phyloP scores from a whole-genome alignment of 2,113 vertebrate species.

The Pseudonaja textilis region DNA sequence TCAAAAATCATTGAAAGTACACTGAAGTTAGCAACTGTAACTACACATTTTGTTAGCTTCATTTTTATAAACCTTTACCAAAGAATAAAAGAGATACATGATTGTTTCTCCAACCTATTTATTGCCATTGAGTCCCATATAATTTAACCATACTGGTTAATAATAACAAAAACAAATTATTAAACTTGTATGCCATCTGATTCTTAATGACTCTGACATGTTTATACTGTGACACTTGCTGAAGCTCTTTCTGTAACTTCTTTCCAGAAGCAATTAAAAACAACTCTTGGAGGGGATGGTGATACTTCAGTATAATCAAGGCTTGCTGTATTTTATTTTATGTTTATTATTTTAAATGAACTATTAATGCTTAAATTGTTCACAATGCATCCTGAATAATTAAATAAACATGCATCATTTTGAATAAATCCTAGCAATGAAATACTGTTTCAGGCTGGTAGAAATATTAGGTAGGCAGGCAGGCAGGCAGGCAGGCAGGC shows the following conservation, averaged over 20 bases:
- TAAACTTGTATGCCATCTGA: neutral
- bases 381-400: neutral
- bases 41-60: neutral
- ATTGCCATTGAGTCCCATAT: neutral
- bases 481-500: too few species aligned
- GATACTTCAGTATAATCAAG: neutral
- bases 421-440: neutral
- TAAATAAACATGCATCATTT: neutral
- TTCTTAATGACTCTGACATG: neutral
- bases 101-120: neutral
- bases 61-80: neutral
- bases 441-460: neutral
- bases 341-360: neutral
- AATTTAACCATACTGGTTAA: neutral
- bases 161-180: neutral
- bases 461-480: neutral
- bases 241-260: neutral
- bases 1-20: neutral
- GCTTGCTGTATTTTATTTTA: neutral
- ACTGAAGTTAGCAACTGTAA: neutral
- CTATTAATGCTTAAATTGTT: neutral
- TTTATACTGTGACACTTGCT: neutral
- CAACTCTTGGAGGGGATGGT: neutral
- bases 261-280: neutral
- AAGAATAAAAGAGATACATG: neutral